Evolutionary conservation across 2,113 vertebrate genomes (phyloP).

Genomic region (Tetrao urogallus): DNA sequence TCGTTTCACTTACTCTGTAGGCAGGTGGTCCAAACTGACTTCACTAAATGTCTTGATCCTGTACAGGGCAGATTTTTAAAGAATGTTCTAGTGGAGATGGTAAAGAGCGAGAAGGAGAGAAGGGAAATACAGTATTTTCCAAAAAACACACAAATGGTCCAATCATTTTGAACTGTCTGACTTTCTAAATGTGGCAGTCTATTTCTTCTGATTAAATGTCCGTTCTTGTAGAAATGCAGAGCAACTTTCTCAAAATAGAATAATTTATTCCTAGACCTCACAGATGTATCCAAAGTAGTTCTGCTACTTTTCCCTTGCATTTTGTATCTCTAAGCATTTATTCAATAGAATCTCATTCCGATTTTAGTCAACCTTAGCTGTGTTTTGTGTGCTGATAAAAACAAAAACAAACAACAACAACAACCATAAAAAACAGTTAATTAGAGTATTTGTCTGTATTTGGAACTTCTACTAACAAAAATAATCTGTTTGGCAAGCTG

Average conservation of each 20-base stretch:
- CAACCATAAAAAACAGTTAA: not conserved
- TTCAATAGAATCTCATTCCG: not conserved
- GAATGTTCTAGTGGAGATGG: not conserved
- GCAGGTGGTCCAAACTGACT: not conserved
- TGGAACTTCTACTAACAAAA: not conserved
- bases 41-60: not conserved
- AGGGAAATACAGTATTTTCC: not conserved
- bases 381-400: not conserved
- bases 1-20: rapidly evolving
- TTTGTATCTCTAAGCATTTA: not conserved
- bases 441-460: not conserved
- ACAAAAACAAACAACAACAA: not conserved
- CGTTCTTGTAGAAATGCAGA: not conserved
- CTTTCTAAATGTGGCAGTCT: not conserved
- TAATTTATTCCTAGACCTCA: not conserved
- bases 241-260: not conserved
- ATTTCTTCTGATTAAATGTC: not conserved
- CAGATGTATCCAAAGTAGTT: not conserved
- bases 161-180: not conserved
- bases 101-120: not conserved
- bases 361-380: not conserved
- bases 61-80: not conserved
- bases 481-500: not conserved
- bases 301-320: not conserved
- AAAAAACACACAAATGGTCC: not conserved